These are phyloP conservation scores for Linnaemya vulpina DNA, from an alignment of 2,888 invertebrate species.

Conservation along the genomic window DNA sequence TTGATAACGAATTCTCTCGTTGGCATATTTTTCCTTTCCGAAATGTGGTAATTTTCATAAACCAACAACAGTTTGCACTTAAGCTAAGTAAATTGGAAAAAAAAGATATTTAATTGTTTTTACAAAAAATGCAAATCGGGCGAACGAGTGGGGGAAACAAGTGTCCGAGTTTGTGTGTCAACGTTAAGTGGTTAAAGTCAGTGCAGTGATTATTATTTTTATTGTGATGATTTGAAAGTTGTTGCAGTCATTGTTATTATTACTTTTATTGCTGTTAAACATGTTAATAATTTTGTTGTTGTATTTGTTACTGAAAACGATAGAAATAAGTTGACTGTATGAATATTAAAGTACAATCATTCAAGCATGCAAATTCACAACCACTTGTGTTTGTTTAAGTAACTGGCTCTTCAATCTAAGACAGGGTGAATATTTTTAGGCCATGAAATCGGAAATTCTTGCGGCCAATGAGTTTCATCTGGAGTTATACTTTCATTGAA, in stretches of 20 bases:
- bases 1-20: conserved; percentile 8
- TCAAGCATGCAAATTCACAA: conserved; percentile 69
- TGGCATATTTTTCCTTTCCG: background rate
- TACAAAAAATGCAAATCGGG: background rate
- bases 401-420: background rate
- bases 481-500: too few species aligned
- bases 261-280: conserved; percentile 45
- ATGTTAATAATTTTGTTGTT: conserved; percentile 29
- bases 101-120: background rate
- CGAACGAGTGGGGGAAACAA: background rate
- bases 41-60: conserved; percentile 27
- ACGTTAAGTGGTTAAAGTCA: conserved; percentile 22
- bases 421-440: conserved; percentile 2
- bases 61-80: conserved; percentile 68
- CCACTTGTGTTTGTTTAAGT: conserved; percentile 64
- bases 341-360: conserved; percentile 32
- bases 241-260: conserved; percentile 27
- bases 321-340: conserved; percentile 32
- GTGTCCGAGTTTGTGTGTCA: background rate
- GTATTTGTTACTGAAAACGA: conserved; percentile 13
- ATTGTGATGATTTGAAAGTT: conserved; percentile 40
- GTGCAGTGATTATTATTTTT: conserved; percentile 30
- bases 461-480: too few species aligned
- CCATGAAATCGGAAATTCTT: background rate
- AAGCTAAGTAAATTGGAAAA: conserved; percentile 54